phyloP scores from a whole-genome alignment of 23 tunicate species.

The Phallusia fumigata region DNA sequence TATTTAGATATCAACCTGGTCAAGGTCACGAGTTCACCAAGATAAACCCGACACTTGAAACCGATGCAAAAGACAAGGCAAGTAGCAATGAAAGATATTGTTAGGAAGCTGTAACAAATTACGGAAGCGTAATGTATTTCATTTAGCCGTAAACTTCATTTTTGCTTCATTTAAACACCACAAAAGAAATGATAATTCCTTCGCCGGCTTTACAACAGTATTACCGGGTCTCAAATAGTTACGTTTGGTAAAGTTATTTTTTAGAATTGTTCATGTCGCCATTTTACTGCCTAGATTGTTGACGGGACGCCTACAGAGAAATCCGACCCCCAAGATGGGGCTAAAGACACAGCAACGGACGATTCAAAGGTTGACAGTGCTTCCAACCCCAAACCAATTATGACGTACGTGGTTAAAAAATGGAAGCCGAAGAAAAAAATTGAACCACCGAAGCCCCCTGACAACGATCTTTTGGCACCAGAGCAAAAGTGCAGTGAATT shows the following conservation, averaged over 20 bases:
- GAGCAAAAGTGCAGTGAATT: slow-evolving; percentile 24
- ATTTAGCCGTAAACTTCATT: too few relatives aligned
- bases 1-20: slow-evolving; percentile 2
- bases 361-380: not conserved
- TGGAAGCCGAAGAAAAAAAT: not conserved
- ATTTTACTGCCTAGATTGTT: too few relatives aligned
- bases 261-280: too few relatives aligned
- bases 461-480: not conserved
- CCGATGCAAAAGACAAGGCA: not conserved
- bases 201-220: too few relatives aligned
- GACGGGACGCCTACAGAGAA: too few relatives aligned
- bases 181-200: too few relatives aligned
- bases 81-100: too few relatives aligned
- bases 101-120: too few relatives aligned
- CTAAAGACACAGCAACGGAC: not conserved
- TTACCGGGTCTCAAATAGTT: too few relatives aligned
- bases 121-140: too few relatives aligned
- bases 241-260: too few relatives aligned
- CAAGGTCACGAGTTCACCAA: not conserved
- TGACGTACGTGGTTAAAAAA: not conserved
- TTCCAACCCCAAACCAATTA: not conserved
- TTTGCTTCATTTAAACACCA: too few relatives aligned
- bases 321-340: not conserved
- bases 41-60: not conserved
- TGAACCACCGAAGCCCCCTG: not conserved